phyloP scores from a whole-genome alignment of 2,113 vertebrate species.

The Cyprinodon brontotheroides region DNA sequence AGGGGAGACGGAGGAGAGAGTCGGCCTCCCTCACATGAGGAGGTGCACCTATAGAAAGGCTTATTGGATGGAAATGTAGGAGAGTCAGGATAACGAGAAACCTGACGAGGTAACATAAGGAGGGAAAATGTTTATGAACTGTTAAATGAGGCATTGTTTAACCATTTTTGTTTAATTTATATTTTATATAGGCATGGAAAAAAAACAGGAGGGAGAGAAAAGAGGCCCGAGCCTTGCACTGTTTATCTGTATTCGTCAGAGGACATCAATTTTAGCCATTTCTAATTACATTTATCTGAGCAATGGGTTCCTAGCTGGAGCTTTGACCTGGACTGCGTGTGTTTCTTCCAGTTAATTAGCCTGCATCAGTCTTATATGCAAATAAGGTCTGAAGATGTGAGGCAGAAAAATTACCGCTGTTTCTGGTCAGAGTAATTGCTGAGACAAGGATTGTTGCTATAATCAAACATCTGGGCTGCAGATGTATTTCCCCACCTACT shows the following conservation, averaged over 20 bases:
- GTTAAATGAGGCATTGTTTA: constrained; percentile 12
- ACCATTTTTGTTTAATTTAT: constrained; percentile 26
- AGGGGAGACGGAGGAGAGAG: constrained; percentile 24
- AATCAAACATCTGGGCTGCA: not conserved
- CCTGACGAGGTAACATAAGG: constrained; percentile 21
- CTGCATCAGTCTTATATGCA: constrained; percentile 43
- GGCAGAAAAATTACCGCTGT: not conserved
- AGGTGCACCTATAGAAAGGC: constrained; percentile 44
- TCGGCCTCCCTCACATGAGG: constrained; percentile 23
- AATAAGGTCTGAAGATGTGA: constrained; percentile 24
- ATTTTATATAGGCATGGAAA: constrained; percentile 12
- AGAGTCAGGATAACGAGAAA: constrained; percentile 11
- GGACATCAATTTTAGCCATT: constrained; percentile 47
- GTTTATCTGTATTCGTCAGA: constrained; percentile 61
- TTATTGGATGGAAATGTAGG: constrained; percentile 14
- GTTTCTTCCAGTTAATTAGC: constrained; percentile 44
- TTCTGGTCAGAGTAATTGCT: not conserved
- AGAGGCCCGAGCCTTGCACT: constrained; percentile 13
- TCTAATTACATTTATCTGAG: constrained; percentile 69
- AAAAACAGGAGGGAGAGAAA: not conserved
- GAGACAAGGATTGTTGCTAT: not conserved
- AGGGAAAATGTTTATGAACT: constrained; percentile 6
- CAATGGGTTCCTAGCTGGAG: constrained; percentile 35
- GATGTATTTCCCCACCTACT: not conserved
- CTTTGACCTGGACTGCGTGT: constrained; percentile 36